A percentile compares a stretch with the other conserved stretches of the same genome.
Evolutionary conservation across 2,797 vertebrate species (phyloP).

Genomic region (Sphenodon punctatus): DNA sequence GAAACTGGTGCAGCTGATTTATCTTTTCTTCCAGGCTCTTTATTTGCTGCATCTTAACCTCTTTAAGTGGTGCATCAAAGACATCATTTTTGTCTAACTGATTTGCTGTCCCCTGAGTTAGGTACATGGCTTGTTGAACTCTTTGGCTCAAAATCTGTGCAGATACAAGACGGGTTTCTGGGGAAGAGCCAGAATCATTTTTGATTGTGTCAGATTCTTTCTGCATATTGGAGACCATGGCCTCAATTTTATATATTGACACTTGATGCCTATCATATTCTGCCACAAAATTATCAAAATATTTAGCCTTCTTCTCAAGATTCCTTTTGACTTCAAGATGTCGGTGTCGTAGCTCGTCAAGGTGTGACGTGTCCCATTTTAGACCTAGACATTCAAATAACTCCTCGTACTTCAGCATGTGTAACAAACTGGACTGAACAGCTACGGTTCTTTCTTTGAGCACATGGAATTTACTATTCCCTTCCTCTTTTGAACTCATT

Average conservation of each 20-base stretch:
- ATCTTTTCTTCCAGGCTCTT: conserved; percentile 50
- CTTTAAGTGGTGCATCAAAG: conserved; percentile 55
- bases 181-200: neutral
- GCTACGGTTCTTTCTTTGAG: conserved; percentile 46
- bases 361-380: conserved; percentile 64
- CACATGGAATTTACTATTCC: conserved; percentile 39
- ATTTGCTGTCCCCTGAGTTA: conserved; percentile 53
- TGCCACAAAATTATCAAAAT: conserved; percentile 64
- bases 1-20: conserved; percentile 44
- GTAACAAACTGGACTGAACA: conserved; percentile 57
- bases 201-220: conserved; percentile 57
- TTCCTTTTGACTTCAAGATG: conserved; percentile 63
- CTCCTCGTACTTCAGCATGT: conserved; percentile 66
- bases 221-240: conserved; percentile 73
- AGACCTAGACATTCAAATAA: conserved; percentile 63
- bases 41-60: conserved; percentile 63
- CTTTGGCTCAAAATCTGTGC: conserved; percentile 66
- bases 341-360: conserved; percentile 63
- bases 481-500: neutral
- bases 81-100: conserved; percentile 61
- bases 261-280: conserved; percentile 77
- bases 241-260: conserved; percentile 74
- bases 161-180: conserved; percentile 41
- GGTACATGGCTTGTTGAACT: conserved; percentile 56
- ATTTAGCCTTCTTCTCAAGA: conserved; percentile 73